phyloP scores from a whole-genome alignment of 23 tunicate genomes.

The Trididemnum miniatum region DNA sequence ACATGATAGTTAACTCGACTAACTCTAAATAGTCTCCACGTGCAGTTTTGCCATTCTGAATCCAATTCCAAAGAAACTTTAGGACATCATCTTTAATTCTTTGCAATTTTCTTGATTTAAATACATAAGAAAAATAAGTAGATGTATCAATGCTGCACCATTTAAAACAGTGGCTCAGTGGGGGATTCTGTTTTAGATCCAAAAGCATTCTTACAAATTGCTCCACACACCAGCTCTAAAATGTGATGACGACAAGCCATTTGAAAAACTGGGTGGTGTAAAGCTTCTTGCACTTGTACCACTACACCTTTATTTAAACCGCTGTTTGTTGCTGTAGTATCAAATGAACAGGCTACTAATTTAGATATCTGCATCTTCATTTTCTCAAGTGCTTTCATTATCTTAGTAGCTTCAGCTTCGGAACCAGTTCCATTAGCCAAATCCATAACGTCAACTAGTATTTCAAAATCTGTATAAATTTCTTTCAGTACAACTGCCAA shows the following conservation, averaged over 20 bases:
- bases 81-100: not conserved
- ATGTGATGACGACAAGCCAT: constrained; percentile 3
- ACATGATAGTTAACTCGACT: not conserved
- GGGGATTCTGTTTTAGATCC: not conserved
- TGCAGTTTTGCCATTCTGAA: not conserved
- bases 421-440: not conserved
- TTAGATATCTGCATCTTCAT: not conserved
- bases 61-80: not conserved
- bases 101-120: not conserved
- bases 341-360: not conserved
- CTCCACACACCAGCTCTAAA: not conserved
- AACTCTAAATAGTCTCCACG: not conserved
- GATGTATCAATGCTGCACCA: not conserved
- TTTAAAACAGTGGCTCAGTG: not conserved
- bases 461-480: not conserved
- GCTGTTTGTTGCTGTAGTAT: constrained; percentile 2
- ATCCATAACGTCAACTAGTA: not conserved
- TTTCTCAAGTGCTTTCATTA: not conserved
- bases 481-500: not conserved
- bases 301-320: constrained; percentile 1
- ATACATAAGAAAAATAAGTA: not conserved
- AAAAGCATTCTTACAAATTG: constrained; percentile 6
- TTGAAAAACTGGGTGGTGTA: not conserved
- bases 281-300: constrained; percentile 4
- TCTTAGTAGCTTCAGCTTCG: not conserved